These are phyloP conservation scores for Chlorodrepanis virens DNA, from an alignment of 2,113 vertebrate species.

Conservation along the genomic window DNA sequence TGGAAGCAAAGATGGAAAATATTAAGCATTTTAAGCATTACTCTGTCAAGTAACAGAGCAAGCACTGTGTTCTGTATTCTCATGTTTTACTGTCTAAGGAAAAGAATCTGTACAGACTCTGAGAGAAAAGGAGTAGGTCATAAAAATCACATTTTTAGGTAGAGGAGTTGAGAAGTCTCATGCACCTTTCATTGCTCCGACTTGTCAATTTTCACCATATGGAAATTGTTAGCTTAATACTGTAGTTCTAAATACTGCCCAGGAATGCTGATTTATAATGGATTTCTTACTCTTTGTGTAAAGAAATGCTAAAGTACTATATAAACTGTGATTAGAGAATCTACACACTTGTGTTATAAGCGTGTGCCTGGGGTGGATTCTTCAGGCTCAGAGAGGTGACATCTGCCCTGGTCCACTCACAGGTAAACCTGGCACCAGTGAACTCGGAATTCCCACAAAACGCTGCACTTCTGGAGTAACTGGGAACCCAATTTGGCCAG, in stretches of 20 bases:
- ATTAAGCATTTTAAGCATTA: not conserved
- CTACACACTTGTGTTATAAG: not conserved
- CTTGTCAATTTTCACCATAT: conserved; percentile 63
- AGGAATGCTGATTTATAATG: conserved; percentile 25
- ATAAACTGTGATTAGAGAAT: not conserved
- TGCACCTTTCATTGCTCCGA: conserved; percentile 30
- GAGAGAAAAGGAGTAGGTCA: not conserved
- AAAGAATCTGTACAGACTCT: not conserved
- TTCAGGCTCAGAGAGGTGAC: not conserved
- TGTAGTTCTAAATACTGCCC: conserved; percentile 43
- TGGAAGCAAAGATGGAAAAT: conserved; percentile 6
- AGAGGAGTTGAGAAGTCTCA: not conserved
- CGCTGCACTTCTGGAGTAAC: not conserved
- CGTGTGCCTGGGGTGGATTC: not conserved
- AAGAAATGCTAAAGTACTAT: conserved; percentile 2
- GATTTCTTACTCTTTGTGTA: conserved; percentile 5
- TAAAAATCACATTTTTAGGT: conserved; percentile 5
- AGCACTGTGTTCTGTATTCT: not conserved
- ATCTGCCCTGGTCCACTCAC: not conserved
- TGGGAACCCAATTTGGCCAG: not conserved
- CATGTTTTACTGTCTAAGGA: not conserved
- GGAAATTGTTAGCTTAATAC: conserved; percentile 63
- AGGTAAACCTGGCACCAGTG: not conserved
- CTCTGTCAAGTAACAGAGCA: not conserved
- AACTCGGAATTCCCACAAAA: not conserved